These are phyloP conservation scores for Lasioglossum figueresi DNA, from an alignment of 2,888 invertebrate genomes.

Conservation along the genomic window DNA sequence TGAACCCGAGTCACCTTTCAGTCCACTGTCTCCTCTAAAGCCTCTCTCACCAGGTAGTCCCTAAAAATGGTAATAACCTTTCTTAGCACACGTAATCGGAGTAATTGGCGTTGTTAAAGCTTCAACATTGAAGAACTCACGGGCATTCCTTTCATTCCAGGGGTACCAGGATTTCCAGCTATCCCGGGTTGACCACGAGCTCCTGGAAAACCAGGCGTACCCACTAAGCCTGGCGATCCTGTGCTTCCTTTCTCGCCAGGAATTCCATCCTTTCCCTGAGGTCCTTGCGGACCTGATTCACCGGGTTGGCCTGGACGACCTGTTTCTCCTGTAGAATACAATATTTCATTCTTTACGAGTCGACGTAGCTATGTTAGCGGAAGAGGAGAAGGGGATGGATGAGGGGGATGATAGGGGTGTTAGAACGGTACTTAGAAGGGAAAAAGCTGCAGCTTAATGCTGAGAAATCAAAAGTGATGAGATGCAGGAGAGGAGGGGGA, in stretches of 20 bases:
- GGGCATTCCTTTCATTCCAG: slow-evolving; percentile 91
- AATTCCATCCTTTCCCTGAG: slow-evolving; percentile 92
- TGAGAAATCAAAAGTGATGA: no score
- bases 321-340: slow-evolving; percentile 86
- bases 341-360: background rate
- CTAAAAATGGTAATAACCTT: slow-evolving; percentile 81
- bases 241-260: slow-evolving; percentile 92
- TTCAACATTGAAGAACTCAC: slow-evolving; percentile 82
- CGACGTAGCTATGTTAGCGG: no score
- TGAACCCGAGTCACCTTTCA: slow-evolving; percentile 90
- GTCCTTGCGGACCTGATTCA: slow-evolving; percentile 90
- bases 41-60: slow-evolving; percentile 92
- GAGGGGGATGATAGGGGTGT: no score
- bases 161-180: slow-evolving; percentile 89
- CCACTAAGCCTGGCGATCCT: slow-evolving; percentile 90
- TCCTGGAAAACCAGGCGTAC: slow-evolving; percentile 93
- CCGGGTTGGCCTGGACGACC: slow-evolving; percentile 92
- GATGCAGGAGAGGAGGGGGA: no score
- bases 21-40: slow-evolving; percentile 91
- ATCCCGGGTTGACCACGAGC: slow-evolving; percentile 91
- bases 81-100: background rate
- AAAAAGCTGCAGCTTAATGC: no score
- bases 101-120: background rate
- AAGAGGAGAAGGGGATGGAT: no score
- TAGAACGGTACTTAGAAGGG: no score